phyloP scores from a whole-genome alignment of 1,140 invertebrate genomes.

The Stegodyphus dumicola region DNA sequence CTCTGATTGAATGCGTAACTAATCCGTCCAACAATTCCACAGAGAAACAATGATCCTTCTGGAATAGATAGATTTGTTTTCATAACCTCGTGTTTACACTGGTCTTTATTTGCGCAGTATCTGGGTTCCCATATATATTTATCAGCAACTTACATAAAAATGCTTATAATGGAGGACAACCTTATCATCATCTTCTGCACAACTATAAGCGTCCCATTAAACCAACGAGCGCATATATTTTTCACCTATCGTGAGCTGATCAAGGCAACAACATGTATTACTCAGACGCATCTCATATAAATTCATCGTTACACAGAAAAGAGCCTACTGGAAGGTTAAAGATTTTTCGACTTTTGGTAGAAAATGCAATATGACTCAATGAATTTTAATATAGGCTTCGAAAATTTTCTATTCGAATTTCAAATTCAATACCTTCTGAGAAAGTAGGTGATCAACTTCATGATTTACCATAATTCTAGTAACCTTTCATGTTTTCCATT shows the following conservation, averaged over 20 bases:
- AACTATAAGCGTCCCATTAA: constrained; percentile 42
- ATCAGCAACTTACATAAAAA: constrained; percentile 32
- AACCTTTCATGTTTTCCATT: too few relatives aligned
- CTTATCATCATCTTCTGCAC: constrained; percentile 36
- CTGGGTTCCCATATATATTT: constrained; percentile 50
- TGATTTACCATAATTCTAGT: too few relatives aligned
- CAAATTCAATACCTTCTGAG: too few relatives aligned
- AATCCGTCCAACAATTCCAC: too few relatives aligned
- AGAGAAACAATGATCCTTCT: not conserved
- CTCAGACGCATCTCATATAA: constrained; percentile 22
- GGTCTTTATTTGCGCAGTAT: not conserved
- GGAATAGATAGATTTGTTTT: constrained; percentile 31
- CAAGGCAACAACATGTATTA: constrained; percentile 28
- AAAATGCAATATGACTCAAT: too few relatives aligned
- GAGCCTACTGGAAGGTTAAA: not conserved
- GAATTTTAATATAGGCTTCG: too few relatives aligned
- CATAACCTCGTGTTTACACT: constrained; percentile 14
- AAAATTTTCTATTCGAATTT: too few relatives aligned
- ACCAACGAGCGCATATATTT: constrained; percentile 43
- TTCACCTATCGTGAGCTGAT: constrained; percentile 35
- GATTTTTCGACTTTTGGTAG: not conserved
- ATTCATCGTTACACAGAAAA: constrained; percentile 21
- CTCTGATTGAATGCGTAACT: too few relatives aligned
- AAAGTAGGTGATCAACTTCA: too few relatives aligned
- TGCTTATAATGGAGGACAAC: constrained; percentile 40